Conservation (phyloP, 2,113 vertebrate genomes). For the Otocyon megalotis region DNA sequence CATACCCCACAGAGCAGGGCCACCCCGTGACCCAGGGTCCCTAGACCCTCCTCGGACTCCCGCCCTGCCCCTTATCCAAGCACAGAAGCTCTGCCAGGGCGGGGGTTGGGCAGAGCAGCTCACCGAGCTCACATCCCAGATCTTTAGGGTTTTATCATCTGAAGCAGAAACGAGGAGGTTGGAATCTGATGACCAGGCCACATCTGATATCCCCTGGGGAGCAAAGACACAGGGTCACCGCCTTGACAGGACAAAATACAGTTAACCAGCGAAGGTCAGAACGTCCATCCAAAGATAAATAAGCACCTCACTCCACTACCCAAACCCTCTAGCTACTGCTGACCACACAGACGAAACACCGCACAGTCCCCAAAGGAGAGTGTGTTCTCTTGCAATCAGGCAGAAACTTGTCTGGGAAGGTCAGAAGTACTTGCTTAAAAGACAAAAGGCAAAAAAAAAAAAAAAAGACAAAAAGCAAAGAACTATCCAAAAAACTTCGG, state of each 20-base stretch:
- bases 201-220: constrained; percentile 95
- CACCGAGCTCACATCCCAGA: constrained; percentile 99
- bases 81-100: accelerated
- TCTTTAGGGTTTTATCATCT: constrained; percentile 98
- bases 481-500: accelerated
- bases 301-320: too few relatives aligned
- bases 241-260: not conserved
- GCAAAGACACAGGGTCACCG: not conserved
- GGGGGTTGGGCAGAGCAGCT: constrained; percentile 57
- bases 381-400: accelerated
- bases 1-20: accelerated
- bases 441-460: too few relatives aligned
- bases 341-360: not conserved
- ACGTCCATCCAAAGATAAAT: accelerated
- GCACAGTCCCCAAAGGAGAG: not conserved
- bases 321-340: not conserved
- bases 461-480: not conserved
- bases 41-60: accelerated
- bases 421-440: not conserved
- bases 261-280: not conserved
- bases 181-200: constrained; percentile 99
- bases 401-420: not conserved
- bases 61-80: accelerated
- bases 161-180: constrained; percentile 99
- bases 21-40: accelerated